These are phyloP conservation scores for Megalopta genalis DNA, from an alignment of 1,140 invertebrate species.

Conservation along the genomic window DNA sequence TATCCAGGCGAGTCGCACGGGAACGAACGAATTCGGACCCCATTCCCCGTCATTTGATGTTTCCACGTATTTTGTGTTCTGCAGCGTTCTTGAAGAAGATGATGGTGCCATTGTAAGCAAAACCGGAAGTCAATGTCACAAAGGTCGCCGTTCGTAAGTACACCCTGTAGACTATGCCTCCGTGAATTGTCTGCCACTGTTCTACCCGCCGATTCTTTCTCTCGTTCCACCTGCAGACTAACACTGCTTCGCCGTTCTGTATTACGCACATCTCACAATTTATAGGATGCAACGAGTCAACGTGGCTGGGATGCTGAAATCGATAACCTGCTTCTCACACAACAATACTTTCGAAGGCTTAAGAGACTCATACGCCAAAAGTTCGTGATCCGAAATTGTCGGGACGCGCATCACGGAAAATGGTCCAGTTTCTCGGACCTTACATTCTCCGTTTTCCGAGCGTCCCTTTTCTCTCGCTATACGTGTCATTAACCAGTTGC, in stretches of 20 bases:
- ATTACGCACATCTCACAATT: conserved; percentile 55
- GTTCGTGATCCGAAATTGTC: conserved; percentile 30
- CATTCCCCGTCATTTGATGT: conserved; percentile 35
- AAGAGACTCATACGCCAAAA: conserved; percentile 35
- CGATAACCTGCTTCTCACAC: conserved; percentile 74
- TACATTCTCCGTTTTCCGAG: no score
- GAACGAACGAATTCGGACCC: conserved; percentile 11
- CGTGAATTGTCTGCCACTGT: not conserved
- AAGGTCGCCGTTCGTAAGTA: conserved; percentile 75
- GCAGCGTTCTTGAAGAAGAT: conserved; percentile 88
- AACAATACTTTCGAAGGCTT: conserved; percentile 57
- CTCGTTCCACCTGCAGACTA: conserved; percentile 28
- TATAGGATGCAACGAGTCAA: conserved; percentile 72
- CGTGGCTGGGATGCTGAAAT: conserved; percentile 74
- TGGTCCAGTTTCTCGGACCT: no score
- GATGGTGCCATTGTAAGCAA: conserved; percentile 80
- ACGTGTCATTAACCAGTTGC: no score
- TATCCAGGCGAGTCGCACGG: conserved; percentile 9
- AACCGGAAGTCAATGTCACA: conserved; percentile 56
- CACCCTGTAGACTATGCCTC: conserved; percentile 61
- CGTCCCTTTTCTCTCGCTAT: no score
- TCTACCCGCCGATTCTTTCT: conserved; percentile 22
- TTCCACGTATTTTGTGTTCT: conserved; percentile 78
- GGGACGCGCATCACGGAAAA: not conserved
- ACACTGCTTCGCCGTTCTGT: conserved; percentile 65